A percentile compares a stretch with the other conserved stretches of the same genome.
Conservation (phyloP, 2,113 vertebrate genomes). For the Rhinolophus ferrumequinum region DNA sequence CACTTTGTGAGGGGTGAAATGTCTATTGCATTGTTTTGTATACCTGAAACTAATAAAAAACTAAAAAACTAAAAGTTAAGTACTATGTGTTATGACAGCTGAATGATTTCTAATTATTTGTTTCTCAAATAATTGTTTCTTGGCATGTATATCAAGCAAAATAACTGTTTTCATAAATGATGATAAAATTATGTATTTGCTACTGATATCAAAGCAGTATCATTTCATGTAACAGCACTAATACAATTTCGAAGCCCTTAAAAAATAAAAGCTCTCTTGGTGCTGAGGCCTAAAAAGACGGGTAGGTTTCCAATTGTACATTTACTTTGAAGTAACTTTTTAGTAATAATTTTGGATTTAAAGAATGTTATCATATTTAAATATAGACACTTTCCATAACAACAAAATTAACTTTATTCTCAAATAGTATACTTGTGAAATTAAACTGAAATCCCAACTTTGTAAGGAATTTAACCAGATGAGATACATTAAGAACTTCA, state of each 20-base stretch:
- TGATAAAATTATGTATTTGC: background rate
- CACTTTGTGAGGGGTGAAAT: too few species aligned
- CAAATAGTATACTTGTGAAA: background rate
- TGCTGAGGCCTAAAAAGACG: background rate
- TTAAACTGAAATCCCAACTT: background rate
- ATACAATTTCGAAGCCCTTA: background rate
- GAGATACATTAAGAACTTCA: background rate
- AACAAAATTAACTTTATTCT: slow-evolving; percentile 32
- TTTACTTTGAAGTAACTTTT: background rate
- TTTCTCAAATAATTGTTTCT: background rate
- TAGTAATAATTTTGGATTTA: background rate
- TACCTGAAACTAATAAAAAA: too few species aligned
- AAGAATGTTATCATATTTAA: background rate
- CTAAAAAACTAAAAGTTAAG: background rate
- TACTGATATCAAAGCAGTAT: background rate
- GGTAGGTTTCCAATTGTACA: background rate
- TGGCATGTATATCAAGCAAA: background rate
- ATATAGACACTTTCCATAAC: background rate
- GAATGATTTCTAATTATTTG: background rate
- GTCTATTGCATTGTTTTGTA: too few species aligned
- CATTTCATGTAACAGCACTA: background rate
- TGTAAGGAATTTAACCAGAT: background rate
- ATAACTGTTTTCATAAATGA: background rate
- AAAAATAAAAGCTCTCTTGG: background rate
- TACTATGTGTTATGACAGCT: background rate